These are phyloP conservation scores for Dendrolimus pini DNA, from an alignment of 2,888 invertebrate genomes.

Conservation along the genomic window DNA sequence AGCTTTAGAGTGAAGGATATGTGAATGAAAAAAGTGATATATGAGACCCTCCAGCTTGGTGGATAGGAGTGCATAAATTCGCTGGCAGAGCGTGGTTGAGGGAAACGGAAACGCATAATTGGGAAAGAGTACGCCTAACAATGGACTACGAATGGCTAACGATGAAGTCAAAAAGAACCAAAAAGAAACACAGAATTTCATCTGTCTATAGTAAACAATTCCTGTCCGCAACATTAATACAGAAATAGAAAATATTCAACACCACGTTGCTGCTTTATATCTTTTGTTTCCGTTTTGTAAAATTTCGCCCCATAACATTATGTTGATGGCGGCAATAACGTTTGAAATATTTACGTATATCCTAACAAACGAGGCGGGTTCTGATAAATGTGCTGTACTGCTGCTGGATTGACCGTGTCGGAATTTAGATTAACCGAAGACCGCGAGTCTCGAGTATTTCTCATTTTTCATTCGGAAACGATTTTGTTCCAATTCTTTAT, in stretches of 20 bases:
- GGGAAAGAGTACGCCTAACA: too few relatives aligned
- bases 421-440: constrained; percentile 49
- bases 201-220: constrained; percentile 5
- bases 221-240: constrained; percentile 50
- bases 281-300: constrained; percentile 72
- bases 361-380: constrained; percentile 61
- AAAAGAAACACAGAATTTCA: too few relatives aligned
- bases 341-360: constrained; percentile 75
- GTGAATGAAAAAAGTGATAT: too few relatives aligned
- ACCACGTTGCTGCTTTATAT: constrained; percentile 63
- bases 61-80: too few relatives aligned
- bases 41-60: too few relatives aligned
- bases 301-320: constrained; percentile 74
- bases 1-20: too few relatives aligned
- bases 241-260: constrained; percentile 36
- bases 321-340: constrained; percentile 73
- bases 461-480: constrained; percentile 30
- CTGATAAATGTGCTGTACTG: constrained; percentile 63
- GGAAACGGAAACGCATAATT: too few relatives aligned
- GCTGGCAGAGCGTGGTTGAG: too few relatives aligned
- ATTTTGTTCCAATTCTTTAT: constrained; percentile 21
- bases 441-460: constrained; percentile 13
- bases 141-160: too few relatives aligned
- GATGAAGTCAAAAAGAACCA: too few relatives aligned
- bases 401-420: constrained; percentile 61